Base-by-base conservation (phyloP, 1,140 invertebrate genomes). In the Halesus radiatus region DNA sequence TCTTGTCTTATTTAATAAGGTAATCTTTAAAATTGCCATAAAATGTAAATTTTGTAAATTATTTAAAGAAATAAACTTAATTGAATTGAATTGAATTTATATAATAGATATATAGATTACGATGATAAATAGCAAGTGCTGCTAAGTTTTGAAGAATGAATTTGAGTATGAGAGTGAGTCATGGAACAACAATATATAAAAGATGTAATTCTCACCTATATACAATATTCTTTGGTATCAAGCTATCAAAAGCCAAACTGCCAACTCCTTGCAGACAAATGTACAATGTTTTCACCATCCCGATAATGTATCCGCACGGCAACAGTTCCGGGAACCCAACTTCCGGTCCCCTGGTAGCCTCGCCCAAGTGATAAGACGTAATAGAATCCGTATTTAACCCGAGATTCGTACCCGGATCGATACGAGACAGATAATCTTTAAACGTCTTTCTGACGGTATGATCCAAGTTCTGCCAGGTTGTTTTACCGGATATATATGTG, bases 141-240 rank as follows among this genome's bases (percentile, higher is more conserved):
- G n/a, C n/a, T n/a, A n/a, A n/a, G n/a, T n/a, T n/a, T n/a, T n/a
- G n/a, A n/a, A n/a, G n/a, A n/a, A n/a, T n/a, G n/a, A n/a, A n/a
- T n/a, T n/a, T n/a, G n/a, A n/a, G n/a, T n/a, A n/a, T n/a, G n/a
- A n/a, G n/a, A n/a, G n/a, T n/a, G n/a, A n/a, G n/a, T n/a, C n/a
- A n/a, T n/a, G n/a, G n/a, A n/a, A n/a, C n/a, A n/a, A n/a, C n/a
- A n/a, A n/a, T n/a, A n/a, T n/a, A n/a, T n/a, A n/a, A n/a, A n/a
- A n/a, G n/a, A n/a, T n/a, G n/a, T n/a, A n/a, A n/a, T n/a, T 91
- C 91, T 82, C 90, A 90, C 87, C 98, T 93, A 89, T 99, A 97
- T 70, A 99, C 94, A 84, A 99, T 98, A 81, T 96, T 96, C 89
- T 98, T 96, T 77, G 98, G 98, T 87, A 99, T 98, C 54, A 99